Evolutionary conservation across 1,140 invertebrate species (phyloP).

Genomic region (Anadara kagoshimensis): DNA sequence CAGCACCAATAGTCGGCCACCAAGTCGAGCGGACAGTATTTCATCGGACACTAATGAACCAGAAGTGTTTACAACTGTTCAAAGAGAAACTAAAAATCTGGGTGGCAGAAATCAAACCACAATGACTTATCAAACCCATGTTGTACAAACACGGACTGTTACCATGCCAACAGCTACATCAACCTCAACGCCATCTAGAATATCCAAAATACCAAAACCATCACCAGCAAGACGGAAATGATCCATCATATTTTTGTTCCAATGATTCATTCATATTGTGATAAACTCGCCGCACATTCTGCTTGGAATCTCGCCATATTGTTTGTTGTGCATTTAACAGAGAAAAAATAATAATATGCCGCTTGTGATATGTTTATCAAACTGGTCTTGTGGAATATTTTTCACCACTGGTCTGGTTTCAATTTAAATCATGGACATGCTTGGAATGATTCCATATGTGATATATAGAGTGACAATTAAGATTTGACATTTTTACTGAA

Average conservation of each 20-base stretch:
- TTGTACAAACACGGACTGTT: constrained; percentile 57
- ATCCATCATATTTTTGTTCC: neutral
- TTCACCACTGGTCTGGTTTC: too few relatives aligned
- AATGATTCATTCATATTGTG: neutral
- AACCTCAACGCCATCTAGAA: constrained; percentile 31
- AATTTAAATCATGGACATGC: too few relatives aligned
- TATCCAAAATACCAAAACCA: constrained; percentile 59
- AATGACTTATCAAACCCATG: constrained; percentile 69
- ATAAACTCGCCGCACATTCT: neutral
- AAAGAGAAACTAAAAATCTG: constrained; percentile 59
- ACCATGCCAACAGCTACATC: constrained; percentile 44
- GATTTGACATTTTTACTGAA: too few relatives aligned
- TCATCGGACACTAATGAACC: constrained; percentile 81
- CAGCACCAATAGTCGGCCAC: constrained; percentile 81
- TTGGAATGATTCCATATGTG: too few relatives aligned
- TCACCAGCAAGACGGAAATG: constrained; percentile 29
- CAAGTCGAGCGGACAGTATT: constrained; percentile 94
- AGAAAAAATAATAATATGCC: neutral
- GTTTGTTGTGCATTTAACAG: neutral
- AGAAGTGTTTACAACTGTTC: constrained; percentile 67
- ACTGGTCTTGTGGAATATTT: too few relatives aligned
- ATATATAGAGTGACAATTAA: too few relatives aligned
- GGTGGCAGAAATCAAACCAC: constrained; percentile 67
- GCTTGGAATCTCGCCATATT: too few relatives aligned
- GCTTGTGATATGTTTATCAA: too few relatives aligned